These are phyloP conservation scores for Syrphus vitripennis DNA, from an alignment of 2,888 invertebrate species.

Conservation along the genomic window DNA sequence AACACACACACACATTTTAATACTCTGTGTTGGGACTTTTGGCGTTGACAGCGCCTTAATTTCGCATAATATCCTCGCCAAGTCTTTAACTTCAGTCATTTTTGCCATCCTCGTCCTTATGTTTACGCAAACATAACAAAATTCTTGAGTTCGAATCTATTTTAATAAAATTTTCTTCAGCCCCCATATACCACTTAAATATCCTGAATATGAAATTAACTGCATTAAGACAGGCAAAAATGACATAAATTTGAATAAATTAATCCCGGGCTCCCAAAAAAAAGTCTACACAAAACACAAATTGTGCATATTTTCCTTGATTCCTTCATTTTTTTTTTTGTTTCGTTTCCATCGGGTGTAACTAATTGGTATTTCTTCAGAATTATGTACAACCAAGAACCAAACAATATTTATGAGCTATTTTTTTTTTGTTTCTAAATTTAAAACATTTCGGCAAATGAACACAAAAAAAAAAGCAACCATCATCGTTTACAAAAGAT, in stretches of 20 bases:
- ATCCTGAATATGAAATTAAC: slow-evolving; percentile 61
- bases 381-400: neutral
- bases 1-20: neutral
- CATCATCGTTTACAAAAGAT: neutral
- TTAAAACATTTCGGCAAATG: neutral
- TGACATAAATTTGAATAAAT: slow-evolving; percentile 59
- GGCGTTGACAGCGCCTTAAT: slow-evolving; percentile 50
- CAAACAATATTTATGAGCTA: slow-evolving; percentile 30
- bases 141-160: slow-evolving; percentile 57
- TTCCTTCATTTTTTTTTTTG: neutral
- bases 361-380: slow-evolving; percentile 33
- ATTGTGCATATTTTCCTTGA: slow-evolving; percentile 3
- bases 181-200: neutral
- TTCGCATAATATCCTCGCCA: slow-evolving; percentile 48
- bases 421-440: no score
- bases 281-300: slow-evolving; percentile 31
- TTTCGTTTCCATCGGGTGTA: neutral
- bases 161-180: slow-evolving; percentile 32
- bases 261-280: slow-evolving; percentile 7
- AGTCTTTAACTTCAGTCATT: slow-evolving; percentile 31
- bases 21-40: neutral
- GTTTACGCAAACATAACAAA: slow-evolving; percentile 27
- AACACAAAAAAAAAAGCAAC: neutral
- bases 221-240: slow-evolving; percentile 62
- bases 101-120: neutral